phyloP scores from a whole-genome alignment of 2,888 invertebrate species.

The Laspeyria flexula region DNA sequence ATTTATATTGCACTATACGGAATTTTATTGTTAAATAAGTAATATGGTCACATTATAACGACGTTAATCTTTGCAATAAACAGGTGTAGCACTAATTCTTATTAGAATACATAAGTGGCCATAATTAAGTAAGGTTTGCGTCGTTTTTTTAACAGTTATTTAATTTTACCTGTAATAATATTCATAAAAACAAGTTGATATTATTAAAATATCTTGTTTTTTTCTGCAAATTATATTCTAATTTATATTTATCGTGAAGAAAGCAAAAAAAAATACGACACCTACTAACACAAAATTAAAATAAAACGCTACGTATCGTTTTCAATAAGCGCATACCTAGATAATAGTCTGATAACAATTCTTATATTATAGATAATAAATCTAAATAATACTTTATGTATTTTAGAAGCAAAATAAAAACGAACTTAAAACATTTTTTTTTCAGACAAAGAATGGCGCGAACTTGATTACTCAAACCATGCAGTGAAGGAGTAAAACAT shows the following conservation, averaged over 20 bases:
- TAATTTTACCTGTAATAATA: background rate
- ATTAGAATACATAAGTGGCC: constrained; percentile 39
- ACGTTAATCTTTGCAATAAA: constrained; percentile 44
- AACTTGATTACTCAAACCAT: constrained; percentile 54
- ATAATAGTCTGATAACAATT: too few species aligned
- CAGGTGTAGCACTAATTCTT: constrained; percentile 35
- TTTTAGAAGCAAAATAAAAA: constrained; percentile 39
- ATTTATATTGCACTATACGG: constrained; percentile 51
- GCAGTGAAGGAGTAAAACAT: constrained; percentile 76
- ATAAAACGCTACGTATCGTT: too few species aligned
- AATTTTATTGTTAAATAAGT: constrained; percentile 52
- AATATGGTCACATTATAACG: constrained; percentile 34
- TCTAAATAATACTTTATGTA: too few species aligned
- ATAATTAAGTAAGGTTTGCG: background rate
- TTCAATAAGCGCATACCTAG: too few species aligned
- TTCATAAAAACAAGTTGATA: background rate
- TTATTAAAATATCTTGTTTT: background rate
- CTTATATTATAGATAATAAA: too few species aligned
- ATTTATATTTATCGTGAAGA: background rate
- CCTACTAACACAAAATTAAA: constrained; percentile 7
- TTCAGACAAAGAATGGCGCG: constrained; percentile 39
- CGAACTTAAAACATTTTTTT: constrained; percentile 35
- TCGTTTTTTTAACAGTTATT: background rate
- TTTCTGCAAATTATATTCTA: background rate
- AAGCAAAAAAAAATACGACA: constrained; percentile 5